phyloP scores from a whole-genome alignment of 2,888 invertebrate species.

The Tenthredo livida region DNA sequence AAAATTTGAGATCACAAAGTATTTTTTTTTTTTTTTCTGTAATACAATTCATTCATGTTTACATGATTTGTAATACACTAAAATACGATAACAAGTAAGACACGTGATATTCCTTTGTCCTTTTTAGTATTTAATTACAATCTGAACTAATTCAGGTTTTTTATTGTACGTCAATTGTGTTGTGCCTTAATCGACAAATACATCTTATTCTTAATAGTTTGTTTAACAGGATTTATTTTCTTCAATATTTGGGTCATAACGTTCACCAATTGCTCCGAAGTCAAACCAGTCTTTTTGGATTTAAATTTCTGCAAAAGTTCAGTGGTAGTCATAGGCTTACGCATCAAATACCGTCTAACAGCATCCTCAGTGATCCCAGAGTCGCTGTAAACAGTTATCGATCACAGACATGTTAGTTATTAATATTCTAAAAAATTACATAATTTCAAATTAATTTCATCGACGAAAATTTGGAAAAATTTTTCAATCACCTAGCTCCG shows the following conservation, averaged over 20 bases:
- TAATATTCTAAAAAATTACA: background rate
- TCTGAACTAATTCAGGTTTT: background rate
- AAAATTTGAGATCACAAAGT: background rate
- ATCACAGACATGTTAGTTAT: background rate
- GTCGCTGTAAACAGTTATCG: constrained; percentile 81
- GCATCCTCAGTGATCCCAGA: constrained; percentile 97
- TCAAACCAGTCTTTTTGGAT: constrained; percentile 94
- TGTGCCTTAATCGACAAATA: constrained; percentile 91
- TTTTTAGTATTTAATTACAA: background rate
- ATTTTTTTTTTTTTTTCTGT: background rate
- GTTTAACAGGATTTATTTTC: constrained; percentile 95
- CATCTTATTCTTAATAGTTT: constrained; percentile 96
- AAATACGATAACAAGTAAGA: background rate
- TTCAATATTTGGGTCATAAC: constrained; percentile 97
- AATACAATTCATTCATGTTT: background rate
- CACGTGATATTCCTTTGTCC: background rate
- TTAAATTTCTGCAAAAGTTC: constrained; percentile 97
- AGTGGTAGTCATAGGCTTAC: constrained; percentile 99
- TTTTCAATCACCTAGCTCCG: constrained; percentile 77
- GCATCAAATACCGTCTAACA: constrained; percentile 94
- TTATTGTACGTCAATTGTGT: constrained; percentile 60
- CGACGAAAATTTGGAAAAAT: background rate
- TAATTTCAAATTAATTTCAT: background rate
- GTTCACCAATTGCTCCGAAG: constrained; percentile 94
- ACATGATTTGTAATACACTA: background rate